Evolutionary conservation across 2,113 vertebrate genomes (phyloP), one percentile per base, ranked within the genome.

Genomic region (Pogonocichla stellata): DNA sequence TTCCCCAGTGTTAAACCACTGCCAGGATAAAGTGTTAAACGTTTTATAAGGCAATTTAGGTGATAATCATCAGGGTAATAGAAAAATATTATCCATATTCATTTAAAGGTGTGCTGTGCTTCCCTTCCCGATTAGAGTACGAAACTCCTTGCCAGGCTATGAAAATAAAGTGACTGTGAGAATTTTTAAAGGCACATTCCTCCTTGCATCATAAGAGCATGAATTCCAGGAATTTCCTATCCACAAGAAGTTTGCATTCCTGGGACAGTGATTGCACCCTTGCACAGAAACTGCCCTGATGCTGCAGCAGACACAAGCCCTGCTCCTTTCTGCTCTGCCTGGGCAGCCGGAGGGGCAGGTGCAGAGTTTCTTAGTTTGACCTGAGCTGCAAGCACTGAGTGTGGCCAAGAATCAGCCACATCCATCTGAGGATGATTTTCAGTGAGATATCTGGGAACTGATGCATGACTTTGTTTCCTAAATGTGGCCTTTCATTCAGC

Each of bases 201-300:
- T 83, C 11, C 38, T 92, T 0, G 1, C 60, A 80, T 86, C 40
- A 2, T 87, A 82, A 83, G 83, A 87, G 51, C 88, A 90, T 93
- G 95, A 97, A 97, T 95, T 86, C 54, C 34, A 96, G 93, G 95
- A 95, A 97, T 97, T 97, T 97, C 95, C 95, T 94, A 92, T 73
- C 73, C 72, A 19, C 38, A 60, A 96, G 89, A 74, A 91, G 28
- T 79, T 91, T 90, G 92, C 93, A 90, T 97, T 97, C 90, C 94
- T 73, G 86, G 72, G 72, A 70, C 2, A 10, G 22, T 11, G 50
- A 73, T 65, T 6, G 22, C 81, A 90, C 78, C 74, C 88, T 90
- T 31, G 12, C 80, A 86, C 64, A 54, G 36, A 28, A 29, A 28
- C 19, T 42, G 38, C 48, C 67, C 74, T 6, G 28, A 25, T 38